Percentiles rank a stretch among this genome's conserved stretches.
Conservation (phyloP, 2,797 vertebrate genomes). For the Phrynocephalus forsythii region DNA sequence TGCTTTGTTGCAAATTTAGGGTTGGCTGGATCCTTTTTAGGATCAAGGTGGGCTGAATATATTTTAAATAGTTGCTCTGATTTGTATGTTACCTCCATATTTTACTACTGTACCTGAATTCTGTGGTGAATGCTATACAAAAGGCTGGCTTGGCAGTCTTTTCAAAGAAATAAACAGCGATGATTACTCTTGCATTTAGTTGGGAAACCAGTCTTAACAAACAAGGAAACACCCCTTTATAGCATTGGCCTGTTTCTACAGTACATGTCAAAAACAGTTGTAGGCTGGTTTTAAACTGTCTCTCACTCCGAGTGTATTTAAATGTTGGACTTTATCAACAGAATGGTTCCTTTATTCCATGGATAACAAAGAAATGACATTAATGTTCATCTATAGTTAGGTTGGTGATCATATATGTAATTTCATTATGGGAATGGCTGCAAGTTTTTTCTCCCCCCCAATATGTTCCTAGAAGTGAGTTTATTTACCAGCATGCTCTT, state of each 20-base stretch:
- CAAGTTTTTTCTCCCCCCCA: background rate
- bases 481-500: background rate
- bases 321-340: conserved; percentile 11
- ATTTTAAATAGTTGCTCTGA: background rate
- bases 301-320: conserved; percentile 40
- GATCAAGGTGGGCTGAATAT: background rate
- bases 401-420: background rate
- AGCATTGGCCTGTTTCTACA: background rate
- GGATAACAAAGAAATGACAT: conserved; percentile 37
- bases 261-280: background rate
- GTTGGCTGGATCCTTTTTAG: background rate
- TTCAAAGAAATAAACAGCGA: background rate
- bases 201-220: background rate
- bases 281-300: conserved; percentile 54
- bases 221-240: too few relatives aligned
- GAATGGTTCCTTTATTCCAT: conserved; percentile 44
- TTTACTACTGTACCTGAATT: background rate
- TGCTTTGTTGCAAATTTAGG: background rate
- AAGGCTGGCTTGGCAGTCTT: background rate
- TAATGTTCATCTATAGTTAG: background rate
- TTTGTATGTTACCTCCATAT: background rate
- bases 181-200: background rate
- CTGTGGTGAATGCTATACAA: background rate
- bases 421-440: background rate
- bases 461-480: background rate